Percentiles rank a stretch among this genome's conserved stretches.
These are phyloP conservation scores for Tadarida brasiliensis DNA, from an alignment of 2,797 vertebrate genomes.

Conservation along the genomic window DNA sequence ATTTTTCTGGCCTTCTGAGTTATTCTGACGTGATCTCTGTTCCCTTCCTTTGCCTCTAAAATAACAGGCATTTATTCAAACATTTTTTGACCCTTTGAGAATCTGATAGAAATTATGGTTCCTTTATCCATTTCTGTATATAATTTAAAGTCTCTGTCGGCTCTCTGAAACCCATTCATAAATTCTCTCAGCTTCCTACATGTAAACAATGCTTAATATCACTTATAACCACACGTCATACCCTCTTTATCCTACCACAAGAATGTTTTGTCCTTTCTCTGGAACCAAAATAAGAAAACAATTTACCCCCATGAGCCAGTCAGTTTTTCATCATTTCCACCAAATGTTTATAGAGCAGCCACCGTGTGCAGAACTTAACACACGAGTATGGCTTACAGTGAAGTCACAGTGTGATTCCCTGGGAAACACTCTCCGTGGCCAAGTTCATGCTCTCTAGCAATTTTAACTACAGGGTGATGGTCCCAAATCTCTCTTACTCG, in stretches of 20 bases:
- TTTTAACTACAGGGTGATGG: neutral
- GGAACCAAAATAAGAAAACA: constrained; percentile 57
- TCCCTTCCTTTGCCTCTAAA: neutral
- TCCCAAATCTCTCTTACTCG: neutral
- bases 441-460: neutral
- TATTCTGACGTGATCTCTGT: constrained; percentile 6
- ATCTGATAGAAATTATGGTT: constrained; percentile 9
- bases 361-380: too few relatives aligned
- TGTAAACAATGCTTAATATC: constrained; percentile 58
- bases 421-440: neutral
- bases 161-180: constrained; percentile 61
- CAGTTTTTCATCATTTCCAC: neutral
- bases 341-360: constrained; percentile 19
- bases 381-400: neutral
- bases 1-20: constrained; percentile 20
- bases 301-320: constrained; percentile 11
- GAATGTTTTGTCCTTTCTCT: constrained; percentile 44
- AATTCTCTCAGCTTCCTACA: neutral
- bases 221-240: constrained; percentile 33
- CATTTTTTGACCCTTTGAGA: neutral
- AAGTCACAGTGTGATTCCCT: neutral
- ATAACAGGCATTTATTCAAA: neutral
- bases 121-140: constrained; percentile 15
- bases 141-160: constrained; percentile 2
- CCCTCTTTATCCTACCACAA: constrained; percentile 35